Evolutionary conservation across 2,888 invertebrate genomes (phyloP), one percentile per base, ranked within the genome.

Genomic region (Archaeoteleia sp.): DNA sequence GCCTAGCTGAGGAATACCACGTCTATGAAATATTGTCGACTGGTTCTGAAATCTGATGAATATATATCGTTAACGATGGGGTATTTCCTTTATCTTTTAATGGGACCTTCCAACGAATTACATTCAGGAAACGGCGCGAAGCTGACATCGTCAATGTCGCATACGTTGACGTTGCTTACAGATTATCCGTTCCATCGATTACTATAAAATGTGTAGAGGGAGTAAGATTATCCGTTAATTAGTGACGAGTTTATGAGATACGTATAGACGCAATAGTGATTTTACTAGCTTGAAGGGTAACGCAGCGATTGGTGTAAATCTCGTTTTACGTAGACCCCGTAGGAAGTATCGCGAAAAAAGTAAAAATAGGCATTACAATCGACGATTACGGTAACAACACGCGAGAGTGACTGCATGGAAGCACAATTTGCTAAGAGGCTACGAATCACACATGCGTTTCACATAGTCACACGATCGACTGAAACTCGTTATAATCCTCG

Each of bases 141-240:
- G 37, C 34, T 39, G n/a, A n/a, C 13, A 49, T 55, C 15, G 25
- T 25, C 23, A 32, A 6, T 40, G 25, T 43, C 45, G 45, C 45
- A 43, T 54, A 51, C 54, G 67, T 53, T 55, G 63, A 72, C 62
- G 66, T 74, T 73, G 76, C 76, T 78, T 53, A 65, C 66, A 77
- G 76, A 78, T 79, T 75, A 78, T 80, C 79, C 79, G 78, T 80
- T 81, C 78, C 78, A 76, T 76, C 74, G 71, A 78, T 67, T 74
- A 71, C 57, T 70, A 70, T 58, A 66, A 70, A 54, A 46, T 53
- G 66, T 74, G 68, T 68, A 69, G 43, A 39, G 35, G 25, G 60
- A 68, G 70, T 68, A 75, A 75, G 55, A 76, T 79, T 62, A 53
- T 54, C 34, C 61, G 80, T 82, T 80, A 78, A 80, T 76, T 78